Base-by-base conservation (phyloP, 2,113 vertebrate genomes). In the Strigops habroptila region DNA sequence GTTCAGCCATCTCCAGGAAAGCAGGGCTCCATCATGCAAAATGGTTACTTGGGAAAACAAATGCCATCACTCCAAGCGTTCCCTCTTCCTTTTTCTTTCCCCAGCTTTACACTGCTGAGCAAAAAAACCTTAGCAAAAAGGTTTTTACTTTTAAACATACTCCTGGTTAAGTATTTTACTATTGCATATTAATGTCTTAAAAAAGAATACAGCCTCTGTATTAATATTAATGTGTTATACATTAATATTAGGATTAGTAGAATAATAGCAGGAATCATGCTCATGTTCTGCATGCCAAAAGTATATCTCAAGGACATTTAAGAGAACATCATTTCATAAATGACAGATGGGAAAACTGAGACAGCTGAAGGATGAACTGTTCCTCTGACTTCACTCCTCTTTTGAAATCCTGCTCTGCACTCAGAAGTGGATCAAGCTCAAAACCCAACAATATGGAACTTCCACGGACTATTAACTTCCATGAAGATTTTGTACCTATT, bases 21-120 rank as follows among this genome's bases (percentile, higher is more conserved):
- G 15, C 39, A 53, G 39, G 8, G 49, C 39, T 35, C 39, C 33
- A 53, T 24, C 48, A 44, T 2, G 5, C 3, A 0, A 35, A 35
- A 23, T 8, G 3, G 28, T 53, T 1, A n/a, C 14, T 24, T 43
- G 18, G 49, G 15, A 80, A 65, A 18, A 65, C 7, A 43, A n/a
- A n/a, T 2, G 1, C 18, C 13, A 52, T 33, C 37, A 64, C 17
- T 33, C 8, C 3, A 13, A 73, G 52, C 0, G 2, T 53, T 14
- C 35, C 6, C 4, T 4, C 6, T 53, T 31, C 52, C 9, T 57
- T 6, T 24, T 44, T 44, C 12, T 74, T 25, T 9, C 16, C 12
- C 12, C 39, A 55, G 16, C 23, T 60, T 62, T 37, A 62, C 35
- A 30, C 27, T 64, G 18, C 48, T 88, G 41, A 59, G 13, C 21